These are phyloP conservation scores for Campoplex nolae DNA, from an alignment of 2,888 invertebrate genomes.

Conservation along the genomic window DNA sequence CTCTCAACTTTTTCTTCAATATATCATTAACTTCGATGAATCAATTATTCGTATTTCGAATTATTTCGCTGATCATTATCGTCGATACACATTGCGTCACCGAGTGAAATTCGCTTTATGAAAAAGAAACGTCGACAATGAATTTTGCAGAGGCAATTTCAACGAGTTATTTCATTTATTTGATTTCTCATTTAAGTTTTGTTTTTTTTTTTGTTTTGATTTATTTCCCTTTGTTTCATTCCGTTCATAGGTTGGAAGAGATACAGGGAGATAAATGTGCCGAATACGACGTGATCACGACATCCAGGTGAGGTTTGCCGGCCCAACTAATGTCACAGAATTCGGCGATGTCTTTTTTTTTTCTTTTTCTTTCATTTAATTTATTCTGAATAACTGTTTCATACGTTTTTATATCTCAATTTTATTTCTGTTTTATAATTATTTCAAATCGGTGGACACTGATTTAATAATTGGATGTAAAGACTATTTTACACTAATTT, in stretches of 20 bases:
- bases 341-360: conserved; percentile 55
- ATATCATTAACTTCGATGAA: conserved; percentile 2
- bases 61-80: conserved; percentile 70
- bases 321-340: conserved; percentile 61
- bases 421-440: not conserved
- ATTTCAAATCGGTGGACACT: not conserved
- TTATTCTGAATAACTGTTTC: conserved; percentile 8
- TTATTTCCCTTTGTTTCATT: conserved; percentile 78
- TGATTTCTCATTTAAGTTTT: conserved; percentile 16
- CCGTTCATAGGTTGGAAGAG: conserved; percentile 82
- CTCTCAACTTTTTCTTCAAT: conserved; percentile 19
- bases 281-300: conserved; percentile 84
- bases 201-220: conserved; percentile 65
- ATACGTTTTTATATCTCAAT: not conserved
- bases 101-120: conserved; percentile 21
- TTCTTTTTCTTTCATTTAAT: not conserved
- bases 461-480: not conserved
- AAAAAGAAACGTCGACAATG: conserved; percentile 18
- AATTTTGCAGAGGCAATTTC: not conserved
- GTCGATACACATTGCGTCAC: conserved; percentile 42
- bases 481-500: not conserved
- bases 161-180: conserved; percentile 73
- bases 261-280: conserved; percentile 82
- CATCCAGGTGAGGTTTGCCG: conserved; percentile 82
- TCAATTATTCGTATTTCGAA: conserved; percentile 56